A percentile compares a stretch with the other conserved stretches of the same genome.
Conservation (phyloP, 2,113 vertebrate species). For the Charadrius vociferus region DNA sequence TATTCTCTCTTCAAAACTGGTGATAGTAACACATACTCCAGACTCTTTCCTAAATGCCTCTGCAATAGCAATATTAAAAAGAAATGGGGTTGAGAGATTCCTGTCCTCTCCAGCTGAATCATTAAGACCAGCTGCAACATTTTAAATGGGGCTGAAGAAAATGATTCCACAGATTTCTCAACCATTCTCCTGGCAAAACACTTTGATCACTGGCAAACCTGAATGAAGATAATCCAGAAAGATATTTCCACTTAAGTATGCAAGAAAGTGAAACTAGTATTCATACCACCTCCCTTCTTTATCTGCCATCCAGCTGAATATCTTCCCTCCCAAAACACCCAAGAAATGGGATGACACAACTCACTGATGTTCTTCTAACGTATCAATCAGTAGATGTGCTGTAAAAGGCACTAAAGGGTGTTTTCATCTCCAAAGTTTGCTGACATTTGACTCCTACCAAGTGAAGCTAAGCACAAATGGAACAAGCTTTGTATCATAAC, state of each 20-base stretch:
- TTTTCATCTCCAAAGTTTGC: neutral
- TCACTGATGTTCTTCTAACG: neutral
- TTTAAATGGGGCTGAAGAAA: neutral
- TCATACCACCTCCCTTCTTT: neutral
- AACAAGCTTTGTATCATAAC: rapidly evolving
- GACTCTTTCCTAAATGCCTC: neutral
- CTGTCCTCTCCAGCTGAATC: neutral
- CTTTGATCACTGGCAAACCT: neutral
- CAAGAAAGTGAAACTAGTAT: neutral
- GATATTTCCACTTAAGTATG: neutral
- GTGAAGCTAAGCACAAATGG: neutral
- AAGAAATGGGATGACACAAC: neutral
- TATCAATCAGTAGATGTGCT: neutral
- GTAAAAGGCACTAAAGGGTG: neutral
- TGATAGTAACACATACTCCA: neutral
- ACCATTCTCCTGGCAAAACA: neutral
- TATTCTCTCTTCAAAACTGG: neutral
- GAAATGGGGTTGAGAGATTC: neutral
- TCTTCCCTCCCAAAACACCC: neutral
- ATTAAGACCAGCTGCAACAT: neutral
- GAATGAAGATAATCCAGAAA: neutral
- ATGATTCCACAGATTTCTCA: neutral
- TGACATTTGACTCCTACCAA: neutral
- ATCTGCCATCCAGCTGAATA: neutral
- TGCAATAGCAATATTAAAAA: neutral